Evolutionary conservation across 2,113 vertebrate genomes (phyloP), one percentile per base, ranked within the genome.

Genomic region (Microcebus tavaratra): DNA sequence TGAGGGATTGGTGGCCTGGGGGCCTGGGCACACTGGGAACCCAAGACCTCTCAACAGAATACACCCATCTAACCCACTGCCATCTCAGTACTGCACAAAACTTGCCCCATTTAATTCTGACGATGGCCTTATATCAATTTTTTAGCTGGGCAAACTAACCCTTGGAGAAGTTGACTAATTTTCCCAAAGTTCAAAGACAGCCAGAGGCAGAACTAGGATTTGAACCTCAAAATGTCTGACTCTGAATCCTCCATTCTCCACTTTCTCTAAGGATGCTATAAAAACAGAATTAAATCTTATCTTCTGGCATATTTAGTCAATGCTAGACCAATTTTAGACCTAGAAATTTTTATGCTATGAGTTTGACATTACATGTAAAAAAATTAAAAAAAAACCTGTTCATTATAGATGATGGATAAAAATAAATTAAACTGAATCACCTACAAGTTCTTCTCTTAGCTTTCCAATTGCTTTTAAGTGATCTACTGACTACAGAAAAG

Each of bases 201-300:
- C 15, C 25, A 27, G 73, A 12, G 9, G 3, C 29, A 86, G 89
- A 83, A 57, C 18, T 61, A 13, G 53, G 20, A 87, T 95, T 93
- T 95, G 84, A 96, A 95, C 48, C 15, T 84, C 45, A 73, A 95
- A 91, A 79, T 85, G 13, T 84, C 72, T 88, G 72, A 85, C 65
- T 90, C 14, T 14, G 65, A 27, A 61, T 10, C 11, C 31, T 75
- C 9, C 8, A 8, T 76, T 91, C 76, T 95, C 21, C 42, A 8
- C 17, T 72, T 89, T 89, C 45, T 82, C 68, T 34, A 68, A 25
- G 53, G 36, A 63, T 82, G 31, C 27, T 79, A 80, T 83, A 79
- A 96, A 83, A n/a, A 67, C 2, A 96, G 42, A 84, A 93, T 48
- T 55, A 88, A 68, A 79, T 86, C 27, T 87, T 34, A 21, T 63